Conservation (phyloP, 2,113 vertebrate genomes). For the Microtus pennsylvanicus region DNA sequence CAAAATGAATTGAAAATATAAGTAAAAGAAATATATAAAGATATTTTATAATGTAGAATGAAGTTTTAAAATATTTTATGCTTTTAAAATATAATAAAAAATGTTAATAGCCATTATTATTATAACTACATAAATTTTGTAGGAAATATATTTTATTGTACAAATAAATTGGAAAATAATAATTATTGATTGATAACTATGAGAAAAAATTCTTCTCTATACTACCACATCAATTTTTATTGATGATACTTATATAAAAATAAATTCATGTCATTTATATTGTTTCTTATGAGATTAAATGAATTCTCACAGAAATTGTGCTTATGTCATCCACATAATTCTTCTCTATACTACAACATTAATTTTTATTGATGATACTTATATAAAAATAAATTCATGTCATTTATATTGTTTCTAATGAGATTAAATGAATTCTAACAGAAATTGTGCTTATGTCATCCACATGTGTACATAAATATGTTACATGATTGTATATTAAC, state of each 20-base stretch:
- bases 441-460: background rate
- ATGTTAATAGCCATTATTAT: background rate
- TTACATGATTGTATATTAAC: background rate
- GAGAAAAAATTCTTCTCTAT: background rate
- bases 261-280: background rate
- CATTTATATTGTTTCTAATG: background rate
- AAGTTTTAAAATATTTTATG: background rate
- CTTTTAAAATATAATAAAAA: constrained; percentile 2
- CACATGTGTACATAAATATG: background rate
- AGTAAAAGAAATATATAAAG: background rate
- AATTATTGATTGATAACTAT: background rate
- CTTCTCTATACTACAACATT: background rate
- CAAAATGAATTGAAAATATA: background rate
- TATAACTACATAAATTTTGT: background rate
- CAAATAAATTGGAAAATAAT: background rate
- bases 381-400: background rate
- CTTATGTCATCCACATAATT: background rate
- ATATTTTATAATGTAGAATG: background rate
- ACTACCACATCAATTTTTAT: background rate
- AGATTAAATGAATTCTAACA: background rate
- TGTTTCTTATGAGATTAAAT: background rate
- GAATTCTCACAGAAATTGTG: background rate
- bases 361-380: background rate
- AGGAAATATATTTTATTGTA: background rate
- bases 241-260: background rate